Evolutionary conservation across 2,888 invertebrate species (phyloP).

Genomic region (Cepaea hortensis): DNA sequence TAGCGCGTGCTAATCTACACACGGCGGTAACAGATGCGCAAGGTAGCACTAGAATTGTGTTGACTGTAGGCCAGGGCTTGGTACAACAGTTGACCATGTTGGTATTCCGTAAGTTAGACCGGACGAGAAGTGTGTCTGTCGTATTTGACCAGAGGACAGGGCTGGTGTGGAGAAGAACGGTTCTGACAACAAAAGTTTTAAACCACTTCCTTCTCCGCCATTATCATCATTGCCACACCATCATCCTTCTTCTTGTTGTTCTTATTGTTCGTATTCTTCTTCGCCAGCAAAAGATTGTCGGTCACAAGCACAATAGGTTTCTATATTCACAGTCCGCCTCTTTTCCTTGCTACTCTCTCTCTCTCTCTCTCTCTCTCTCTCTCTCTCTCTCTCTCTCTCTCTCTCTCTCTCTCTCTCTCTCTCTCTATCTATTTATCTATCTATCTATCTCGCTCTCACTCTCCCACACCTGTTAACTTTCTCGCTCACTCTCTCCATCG

Average conservation of each 20-base stretch:
- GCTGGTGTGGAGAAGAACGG: not conserved
- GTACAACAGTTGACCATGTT: too few species aligned
- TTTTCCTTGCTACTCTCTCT: not conserved
- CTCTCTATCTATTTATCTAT: not conserved
- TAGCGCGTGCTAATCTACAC: too few species aligned
- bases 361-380: not conserved
- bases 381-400: constrained; percentile 8
- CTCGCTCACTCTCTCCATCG: not conserved
- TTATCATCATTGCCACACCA: not conserved
- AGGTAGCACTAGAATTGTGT: too few species aligned
- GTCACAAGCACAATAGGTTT: not conserved
- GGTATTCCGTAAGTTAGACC: too few species aligned
- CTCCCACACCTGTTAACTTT: not conserved
- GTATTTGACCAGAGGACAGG: not conserved
- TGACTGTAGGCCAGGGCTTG: too few species aligned
- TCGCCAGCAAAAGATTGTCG: not conserved
- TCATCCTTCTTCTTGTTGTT: not conserved
- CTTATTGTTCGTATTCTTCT: not conserved
- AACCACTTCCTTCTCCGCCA: not conserved
- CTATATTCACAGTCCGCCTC: not conserved
- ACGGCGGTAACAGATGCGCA: too few species aligned
- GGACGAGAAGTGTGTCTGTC: too few species aligned
- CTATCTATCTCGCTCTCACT: not conserved
- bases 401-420: not conserved
- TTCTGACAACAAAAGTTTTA: not conserved